A percentile compares a stretch with the other conserved stretches of the same genome.
Conservation (phyloP, 2,797 vertebrate genomes). For the Acrocephalus scirpaceus region DNA sequence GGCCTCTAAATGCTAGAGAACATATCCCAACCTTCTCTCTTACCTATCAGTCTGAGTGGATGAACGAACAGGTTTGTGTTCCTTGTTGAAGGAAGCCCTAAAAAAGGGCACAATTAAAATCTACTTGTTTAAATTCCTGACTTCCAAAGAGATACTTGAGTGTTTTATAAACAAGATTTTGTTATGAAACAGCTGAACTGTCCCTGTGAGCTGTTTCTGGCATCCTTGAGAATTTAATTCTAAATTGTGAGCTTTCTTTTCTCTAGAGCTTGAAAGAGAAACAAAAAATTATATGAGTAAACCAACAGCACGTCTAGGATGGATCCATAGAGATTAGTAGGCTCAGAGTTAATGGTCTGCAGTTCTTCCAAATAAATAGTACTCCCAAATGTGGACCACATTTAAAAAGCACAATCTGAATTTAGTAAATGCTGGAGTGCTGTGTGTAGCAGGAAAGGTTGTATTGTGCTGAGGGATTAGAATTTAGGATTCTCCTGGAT, state of each 20-base stretch:
- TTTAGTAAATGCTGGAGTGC: not conserved
- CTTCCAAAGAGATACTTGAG: not conserved
- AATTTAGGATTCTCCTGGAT: slow-evolving; percentile 1
- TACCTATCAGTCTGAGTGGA: not conserved
- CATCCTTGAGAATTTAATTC: not conserved
- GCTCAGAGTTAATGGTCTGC: not conserved
- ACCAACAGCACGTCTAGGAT: not conserved
- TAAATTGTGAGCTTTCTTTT: not conserved
- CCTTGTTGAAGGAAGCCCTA: not conserved
- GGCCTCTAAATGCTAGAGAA: not conserved
- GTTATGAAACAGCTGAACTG: not conserved
- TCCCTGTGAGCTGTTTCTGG: not conserved
- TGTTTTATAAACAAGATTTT: not conserved
- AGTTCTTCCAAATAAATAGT: not conserved
- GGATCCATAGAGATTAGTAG: not conserved
- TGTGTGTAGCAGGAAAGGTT: not conserved
- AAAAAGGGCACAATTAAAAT: not conserved
- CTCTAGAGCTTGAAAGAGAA: not conserved
- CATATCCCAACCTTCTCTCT: not conserved
- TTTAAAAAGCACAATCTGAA: not conserved
- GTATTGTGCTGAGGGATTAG: not conserved
- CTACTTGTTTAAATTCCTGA: not conserved
- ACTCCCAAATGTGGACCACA: not conserved
- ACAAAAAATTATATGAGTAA: not conserved
- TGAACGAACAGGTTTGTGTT: not conserved